Evolutionary conservation across 1,140 invertebrate genomes (phyloP).

Genomic region (Saccostrea echinata): DNA sequence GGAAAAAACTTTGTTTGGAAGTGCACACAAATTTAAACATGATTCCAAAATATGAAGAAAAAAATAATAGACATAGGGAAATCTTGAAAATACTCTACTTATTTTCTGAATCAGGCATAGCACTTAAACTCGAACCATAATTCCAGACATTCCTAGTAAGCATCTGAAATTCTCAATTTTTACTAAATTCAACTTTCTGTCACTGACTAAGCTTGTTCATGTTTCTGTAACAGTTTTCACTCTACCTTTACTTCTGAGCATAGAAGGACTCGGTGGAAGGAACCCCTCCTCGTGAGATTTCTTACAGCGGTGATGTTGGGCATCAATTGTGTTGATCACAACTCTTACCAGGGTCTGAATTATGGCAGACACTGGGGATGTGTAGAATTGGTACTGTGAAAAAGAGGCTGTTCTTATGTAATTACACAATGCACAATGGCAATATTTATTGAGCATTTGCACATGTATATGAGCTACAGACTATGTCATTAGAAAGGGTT

Average conservation of each 20-base stretch:
- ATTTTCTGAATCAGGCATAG: background rate
- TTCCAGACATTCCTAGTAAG: too few relatives aligned
- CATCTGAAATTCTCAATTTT: background rate
- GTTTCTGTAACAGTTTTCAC: background rate
- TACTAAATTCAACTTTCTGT: background rate
- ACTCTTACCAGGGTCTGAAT: constrained; percentile 92
- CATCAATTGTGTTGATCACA: constrained; percentile 95
- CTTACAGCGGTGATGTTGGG: constrained; percentile 88
- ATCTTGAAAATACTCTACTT: background rate
- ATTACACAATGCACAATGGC: background rate
- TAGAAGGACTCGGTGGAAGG: constrained; percentile 69
- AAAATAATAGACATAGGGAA: background rate
- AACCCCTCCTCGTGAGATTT: constrained; percentile 74
- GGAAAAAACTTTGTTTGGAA: background rate
- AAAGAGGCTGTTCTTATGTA: background rate
- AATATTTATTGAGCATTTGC: too few relatives aligned
- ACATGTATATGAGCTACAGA: too few relatives aligned
- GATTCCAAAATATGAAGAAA: too few relatives aligned
- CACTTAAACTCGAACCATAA: background rate
- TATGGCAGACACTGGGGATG: constrained; percentile 88
- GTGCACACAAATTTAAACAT: too few relatives aligned
- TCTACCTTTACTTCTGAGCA: constrained; percentile 78
- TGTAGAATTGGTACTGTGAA: constrained; percentile 93
- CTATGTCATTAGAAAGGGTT: too few relatives aligned
- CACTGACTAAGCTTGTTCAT: background rate